These are phyloP conservation scores for Epizoanthus fatuus DNA, from an alignment of 92 coral and sea anemone species.

Conservation along the genomic window DNA sequence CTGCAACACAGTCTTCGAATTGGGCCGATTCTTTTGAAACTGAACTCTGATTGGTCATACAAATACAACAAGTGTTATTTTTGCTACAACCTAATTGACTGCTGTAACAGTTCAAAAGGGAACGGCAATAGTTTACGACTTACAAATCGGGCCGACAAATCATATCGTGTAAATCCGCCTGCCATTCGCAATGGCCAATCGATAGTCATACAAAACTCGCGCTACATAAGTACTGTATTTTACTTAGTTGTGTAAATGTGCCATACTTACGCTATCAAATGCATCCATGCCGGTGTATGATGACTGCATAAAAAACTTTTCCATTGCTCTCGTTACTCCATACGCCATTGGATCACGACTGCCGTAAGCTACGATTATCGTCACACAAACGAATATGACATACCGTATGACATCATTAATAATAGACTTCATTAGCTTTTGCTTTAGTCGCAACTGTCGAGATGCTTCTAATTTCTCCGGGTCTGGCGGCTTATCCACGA, in stretches of 20 bases:
- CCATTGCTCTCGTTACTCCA: conserved; percentile 88
- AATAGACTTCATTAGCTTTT: conserved; percentile 90
- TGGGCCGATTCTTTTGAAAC: no score
- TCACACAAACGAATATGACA: conserved; percentile 76
- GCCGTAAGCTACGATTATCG: conserved; percentile 92
- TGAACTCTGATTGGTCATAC: no score
- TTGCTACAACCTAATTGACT: no score
- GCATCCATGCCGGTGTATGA: conserved; percentile 75
- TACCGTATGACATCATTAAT: conserved; percentile 89
- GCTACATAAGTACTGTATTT: no score
- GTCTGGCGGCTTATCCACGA: conserved; percentile 94
- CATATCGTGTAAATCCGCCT: no score
- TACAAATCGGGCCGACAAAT: neutral
- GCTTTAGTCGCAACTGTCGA: conserved; percentile 81
- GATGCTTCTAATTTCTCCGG: conserved; percentile 90
- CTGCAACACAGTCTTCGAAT: no score
- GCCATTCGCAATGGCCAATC: no score
- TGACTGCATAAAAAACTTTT: conserved; percentile 61
- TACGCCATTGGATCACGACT: conserved; percentile 93
- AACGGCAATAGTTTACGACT: neutral
- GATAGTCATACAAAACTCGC: no score
- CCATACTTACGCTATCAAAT: conserved; percentile 69
- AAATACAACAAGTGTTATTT: no score
- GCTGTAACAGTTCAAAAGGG: no score
- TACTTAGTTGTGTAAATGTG: neutral